These are phyloP conservation scores for Micoletzkya japonica DNA, from an alignment of 2,888 invertebrate species.

Conservation along the genomic window DNA sequence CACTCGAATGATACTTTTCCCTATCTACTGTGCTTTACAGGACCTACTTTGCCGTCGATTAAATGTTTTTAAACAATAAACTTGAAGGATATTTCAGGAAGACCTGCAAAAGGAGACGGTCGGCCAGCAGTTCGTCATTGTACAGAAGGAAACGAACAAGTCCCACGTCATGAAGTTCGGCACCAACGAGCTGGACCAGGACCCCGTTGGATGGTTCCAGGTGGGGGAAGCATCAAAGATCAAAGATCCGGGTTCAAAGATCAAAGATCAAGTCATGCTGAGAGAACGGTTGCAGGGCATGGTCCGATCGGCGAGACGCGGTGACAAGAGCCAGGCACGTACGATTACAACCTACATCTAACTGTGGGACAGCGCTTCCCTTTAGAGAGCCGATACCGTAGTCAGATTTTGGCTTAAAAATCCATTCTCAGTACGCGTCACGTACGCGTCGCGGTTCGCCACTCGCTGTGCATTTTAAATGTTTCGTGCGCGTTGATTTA, in stretches of 20 bases:
- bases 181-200: conserved; percentile 64
- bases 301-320: not conserved
- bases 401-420: too few species aligned
- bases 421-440: too few species aligned
- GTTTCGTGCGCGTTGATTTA: too few species aligned
- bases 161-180: conserved; percentile 70
- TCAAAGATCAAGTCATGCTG: not conserved
- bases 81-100: conserved; percentile 65
- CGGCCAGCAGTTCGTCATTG: conserved; percentile 68
- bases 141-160: conserved; percentile 69
- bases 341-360: too few species aligned
- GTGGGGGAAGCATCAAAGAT: conserved; percentile 47
- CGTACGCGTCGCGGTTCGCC: too few species aligned
- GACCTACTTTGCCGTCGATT: too few species aligned
- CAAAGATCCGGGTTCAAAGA: not conserved
- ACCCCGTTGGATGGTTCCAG: conserved; percentile 65
- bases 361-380: too few species aligned
- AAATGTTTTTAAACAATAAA: too few species aligned
- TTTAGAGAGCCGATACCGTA: too few species aligned
- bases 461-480: too few species aligned
- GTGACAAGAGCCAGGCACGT: not conserved
- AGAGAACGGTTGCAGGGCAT: not conserved
- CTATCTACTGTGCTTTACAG: too few species aligned
- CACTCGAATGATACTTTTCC: too few species aligned
- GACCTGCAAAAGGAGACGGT: conserved; percentile 68